phyloP scores from a whole-genome alignment of 2,113 vertebrate genomes.

The Diphyllodes magnificus region DNA sequence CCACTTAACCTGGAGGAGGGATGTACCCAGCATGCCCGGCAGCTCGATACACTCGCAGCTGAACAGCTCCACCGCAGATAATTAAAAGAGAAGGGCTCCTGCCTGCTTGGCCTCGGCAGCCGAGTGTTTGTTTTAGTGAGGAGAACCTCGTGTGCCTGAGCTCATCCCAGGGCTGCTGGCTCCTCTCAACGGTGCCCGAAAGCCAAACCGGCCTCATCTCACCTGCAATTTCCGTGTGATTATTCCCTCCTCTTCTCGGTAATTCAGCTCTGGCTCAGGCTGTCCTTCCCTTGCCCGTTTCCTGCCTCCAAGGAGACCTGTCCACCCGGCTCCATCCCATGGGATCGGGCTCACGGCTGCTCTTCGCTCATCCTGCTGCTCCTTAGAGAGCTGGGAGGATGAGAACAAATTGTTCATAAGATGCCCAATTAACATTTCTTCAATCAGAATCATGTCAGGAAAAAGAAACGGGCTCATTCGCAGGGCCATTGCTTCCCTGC shows the following conservation, averaged over 20 bases:
- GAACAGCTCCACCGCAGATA: not conserved
- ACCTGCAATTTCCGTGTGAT: not conserved
- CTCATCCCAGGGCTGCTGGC: not conserved
- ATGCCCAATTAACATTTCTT: not conserved
- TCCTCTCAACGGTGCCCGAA: rapidly evolving
- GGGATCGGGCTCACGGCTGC: not conserved
- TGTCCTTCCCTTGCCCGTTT: not conserved
- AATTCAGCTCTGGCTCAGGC: not conserved
- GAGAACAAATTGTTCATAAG: not conserved
- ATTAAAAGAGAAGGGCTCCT: not conserved
- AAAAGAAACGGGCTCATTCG: not conserved
- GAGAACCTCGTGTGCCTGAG: not conserved
- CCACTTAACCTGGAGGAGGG: slow-evolving; percentile 44
- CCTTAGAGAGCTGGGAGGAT: not conserved
- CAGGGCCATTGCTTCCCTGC: not conserved
- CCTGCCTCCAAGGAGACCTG: not conserved
- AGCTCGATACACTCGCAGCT: not conserved
- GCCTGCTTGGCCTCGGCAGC: not conserved
- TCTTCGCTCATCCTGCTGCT: not conserved
- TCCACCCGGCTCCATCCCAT: rapidly evolving
- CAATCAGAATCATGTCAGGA: not conserved
- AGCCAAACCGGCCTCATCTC: not conserved
- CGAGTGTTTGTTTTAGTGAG: not conserved
- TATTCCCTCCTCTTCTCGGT: not conserved
- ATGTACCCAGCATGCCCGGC: not conserved